Base-by-base conservation (phyloP, 1,140 invertebrate species). In the Drosophila gunungcola region DNA sequence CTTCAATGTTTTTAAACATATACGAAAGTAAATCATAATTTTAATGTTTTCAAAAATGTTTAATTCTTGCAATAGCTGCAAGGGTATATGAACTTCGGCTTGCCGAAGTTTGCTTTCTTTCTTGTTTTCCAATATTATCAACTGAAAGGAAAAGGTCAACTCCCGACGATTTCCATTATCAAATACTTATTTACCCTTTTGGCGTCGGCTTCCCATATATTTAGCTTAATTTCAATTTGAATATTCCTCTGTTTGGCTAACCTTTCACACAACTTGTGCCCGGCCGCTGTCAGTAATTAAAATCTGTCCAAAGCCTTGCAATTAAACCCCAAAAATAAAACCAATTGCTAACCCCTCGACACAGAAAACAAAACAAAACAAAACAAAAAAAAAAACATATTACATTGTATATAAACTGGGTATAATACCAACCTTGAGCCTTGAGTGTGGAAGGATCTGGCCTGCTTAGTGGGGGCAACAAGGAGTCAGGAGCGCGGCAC, bases 281-380 rank as follows among this genome's bases (percentile, higher is more conserved):
- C 42, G 57, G 57, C 42, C 32, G 60, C 63, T 49, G 42, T 70
- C 68, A 70, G 68, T 82, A 82, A 82, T 82, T 82, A 82, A 70
- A 67, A 68, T 70, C 52, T 55, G 51, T 61, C 72, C 63, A 34
- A 54, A 58, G 57, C 73, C 49, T 58, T 63, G 73, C 79, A 81
- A 82, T 81, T 82, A 78, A 74, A 42, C 52, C 51, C 53, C 21
- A 62, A 65, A 63, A 68, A 74, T 52, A 48, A 75, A 67, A 51
- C 51, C 64, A 70, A 70, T 70, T 70, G 68, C 64, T 70, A 56
- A 77, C 49, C 64, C 64, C 61, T 45, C 70, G 55, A 57, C 54
- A 63, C 45, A 51, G 2, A 61, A 57, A 78, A 64, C 39, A 29
- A 7, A 34, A 48, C 11, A 49, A 45, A 25, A 55, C 49, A 32